Base-by-base conservation (phyloP, 2,888 invertebrate species). In the Scaptomyza cyrtandrae region DNA sequence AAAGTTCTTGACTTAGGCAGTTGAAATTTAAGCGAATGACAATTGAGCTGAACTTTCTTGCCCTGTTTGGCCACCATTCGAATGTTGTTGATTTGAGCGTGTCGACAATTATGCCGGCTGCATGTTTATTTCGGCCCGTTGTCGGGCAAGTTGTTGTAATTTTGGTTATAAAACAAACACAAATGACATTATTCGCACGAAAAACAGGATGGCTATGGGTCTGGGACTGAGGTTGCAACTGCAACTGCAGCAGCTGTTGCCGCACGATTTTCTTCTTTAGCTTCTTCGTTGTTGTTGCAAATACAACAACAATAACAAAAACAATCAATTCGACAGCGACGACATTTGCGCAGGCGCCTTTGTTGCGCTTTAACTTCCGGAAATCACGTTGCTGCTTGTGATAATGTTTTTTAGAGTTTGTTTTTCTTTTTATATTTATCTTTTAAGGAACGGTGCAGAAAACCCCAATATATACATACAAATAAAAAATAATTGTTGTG, bases 111-210 rank as follows among this genome's bases (percentile, higher is more conserved):
- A 81, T 75, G 70, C 64, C 52, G 49, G 62, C 27, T 65, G 63
- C 70, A 63, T 75, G 65, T 75, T 73, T 68, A 63, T 71, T 75
- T 65, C 54, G 46, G 50, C 43, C 63, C 43, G 62, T 64, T 73
- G 75, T 69, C 61, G 55, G 71, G 66, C 69, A 74, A 84, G 71
- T 86, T 75, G 86, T 80, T 78, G 78, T 88, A 77, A 79, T 76
- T 75, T 80, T 71, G 78, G 73, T 85, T 85, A 88, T 86, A 88
- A 85, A 85, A 85, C 85, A 86, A 85, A 85, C 78, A 84, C 88
- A 88, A 86, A 83, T 80, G 86, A 88, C 84, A 88, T 86, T 88
- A 88, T 84, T 88, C 84, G 78, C 84, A 86, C 80, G 88, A 88
- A 73, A 72, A 86, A 69, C 86, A 88, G 78, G 80, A 80, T 78